Percentiles rank a stretch among this genome's conserved stretches.
These are phyloP conservation scores for Apamea anceps DNA, from an alignment of 2,888 invertebrate species.

Conservation along the genomic window DNA sequence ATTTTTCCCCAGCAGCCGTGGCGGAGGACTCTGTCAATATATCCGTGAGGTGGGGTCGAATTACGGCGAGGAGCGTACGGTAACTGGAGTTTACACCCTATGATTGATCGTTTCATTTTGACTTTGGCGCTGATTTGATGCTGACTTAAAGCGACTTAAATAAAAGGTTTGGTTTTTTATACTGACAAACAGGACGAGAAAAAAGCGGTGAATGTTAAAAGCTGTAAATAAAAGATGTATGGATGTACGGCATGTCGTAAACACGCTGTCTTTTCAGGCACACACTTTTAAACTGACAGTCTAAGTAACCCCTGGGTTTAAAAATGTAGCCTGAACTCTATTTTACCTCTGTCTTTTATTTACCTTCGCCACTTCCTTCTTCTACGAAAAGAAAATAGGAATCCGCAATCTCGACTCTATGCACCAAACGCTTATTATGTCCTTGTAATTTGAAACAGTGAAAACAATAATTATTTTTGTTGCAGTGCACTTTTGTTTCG, in stretches of 20 bases:
- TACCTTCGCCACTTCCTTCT: neutral
- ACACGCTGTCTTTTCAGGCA: neutral
- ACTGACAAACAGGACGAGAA: too few species aligned
- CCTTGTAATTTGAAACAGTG: slow-evolving; percentile 9
- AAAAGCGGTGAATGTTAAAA: neutral
- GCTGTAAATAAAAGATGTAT: neutral
- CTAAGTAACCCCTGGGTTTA: neutral
- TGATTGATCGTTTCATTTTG: neutral
- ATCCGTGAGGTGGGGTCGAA: slow-evolving; percentile 72
- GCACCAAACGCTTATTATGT: neutral
- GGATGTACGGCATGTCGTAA: neutral
- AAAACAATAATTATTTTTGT: slow-evolving; percentile 39
- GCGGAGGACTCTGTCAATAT: slow-evolving; percentile 90
- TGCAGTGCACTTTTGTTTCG: slow-evolving; percentile 28
- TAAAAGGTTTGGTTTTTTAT: neutral
- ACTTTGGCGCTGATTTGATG: neutral
- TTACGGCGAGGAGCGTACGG: slow-evolving; percentile 42
- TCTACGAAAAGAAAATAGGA: neutral
- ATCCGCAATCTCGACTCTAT: neutral
- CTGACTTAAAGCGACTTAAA: neutral
- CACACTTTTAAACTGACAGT: neutral
- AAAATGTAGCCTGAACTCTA: neutral
- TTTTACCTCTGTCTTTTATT: neutral
- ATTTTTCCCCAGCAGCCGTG: slow-evolving; percentile 88
- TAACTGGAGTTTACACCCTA: slow-evolving; percentile 9